These are phyloP conservation scores for Drosophila orosa DNA, from an alignment of 1,140 invertebrate genomes.

Conservation along the genomic window DNA sequence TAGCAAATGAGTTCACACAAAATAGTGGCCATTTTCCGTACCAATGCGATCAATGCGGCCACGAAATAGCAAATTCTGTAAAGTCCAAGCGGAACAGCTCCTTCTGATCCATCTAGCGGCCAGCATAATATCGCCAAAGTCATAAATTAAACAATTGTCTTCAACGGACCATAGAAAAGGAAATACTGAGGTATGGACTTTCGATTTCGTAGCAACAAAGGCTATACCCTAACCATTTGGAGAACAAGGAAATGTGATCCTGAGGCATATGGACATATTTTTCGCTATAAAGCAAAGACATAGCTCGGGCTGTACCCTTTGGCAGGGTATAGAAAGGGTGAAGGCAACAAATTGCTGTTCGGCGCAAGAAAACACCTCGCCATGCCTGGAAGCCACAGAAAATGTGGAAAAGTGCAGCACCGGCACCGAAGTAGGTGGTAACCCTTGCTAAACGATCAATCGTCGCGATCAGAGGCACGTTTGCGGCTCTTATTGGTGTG, in stretches of 20 bases:
- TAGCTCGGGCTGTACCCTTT: not conserved
- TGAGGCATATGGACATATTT: not conserved
- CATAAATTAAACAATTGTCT: constrained; percentile 82
- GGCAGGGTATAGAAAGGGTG: constrained; percentile 43
- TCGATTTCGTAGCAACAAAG: not conserved
- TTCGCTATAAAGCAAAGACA: not conserved
- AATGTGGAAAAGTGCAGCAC: constrained; percentile 43
- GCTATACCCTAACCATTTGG: constrained; percentile 2
- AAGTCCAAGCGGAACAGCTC: constrained; percentile 9
- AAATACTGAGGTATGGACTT: not conserved
- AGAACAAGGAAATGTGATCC: not conserved
- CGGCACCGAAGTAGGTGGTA: constrained; percentile 19
- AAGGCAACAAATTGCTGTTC: constrained; percentile 63
- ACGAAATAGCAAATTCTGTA: not conserved
- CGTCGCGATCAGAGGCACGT: constrained; percentile 73
- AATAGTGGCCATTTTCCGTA: not conserved
- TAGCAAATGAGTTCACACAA: constrained; percentile 71
- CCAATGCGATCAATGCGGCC: not conserved
- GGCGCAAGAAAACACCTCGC: constrained; percentile 57
- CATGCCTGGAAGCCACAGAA: constrained; percentile 62
- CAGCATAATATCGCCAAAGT: constrained; percentile 72
- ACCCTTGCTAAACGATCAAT: constrained; percentile 75
- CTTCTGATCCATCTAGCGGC: constrained; percentile 27
- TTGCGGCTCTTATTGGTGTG: constrained; percentile 44
- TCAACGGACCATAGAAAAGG: constrained; percentile 13